Evolutionary conservation across 2,797 vertebrate genomes (phyloP).

Genomic region (Sebastes hubbsi): DNA sequence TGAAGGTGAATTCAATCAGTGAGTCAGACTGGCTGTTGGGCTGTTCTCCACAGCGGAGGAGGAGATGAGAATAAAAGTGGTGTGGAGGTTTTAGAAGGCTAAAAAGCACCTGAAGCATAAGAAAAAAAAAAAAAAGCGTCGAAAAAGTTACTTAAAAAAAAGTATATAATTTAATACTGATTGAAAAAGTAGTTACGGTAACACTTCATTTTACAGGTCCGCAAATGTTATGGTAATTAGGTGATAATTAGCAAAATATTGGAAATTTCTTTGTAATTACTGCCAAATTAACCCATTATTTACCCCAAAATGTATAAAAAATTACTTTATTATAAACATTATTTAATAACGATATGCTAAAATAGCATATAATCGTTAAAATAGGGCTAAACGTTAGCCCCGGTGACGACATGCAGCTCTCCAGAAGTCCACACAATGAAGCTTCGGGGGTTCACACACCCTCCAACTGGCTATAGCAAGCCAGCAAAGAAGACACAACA

Average conservation of each 20-base stretch:
- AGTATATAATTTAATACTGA: neutral
- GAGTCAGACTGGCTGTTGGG: conserved; percentile 24
- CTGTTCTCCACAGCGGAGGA: neutral
- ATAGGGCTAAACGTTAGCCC: neutral
- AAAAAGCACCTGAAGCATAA: neutral
- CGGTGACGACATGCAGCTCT: neutral
- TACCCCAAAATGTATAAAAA: no score
- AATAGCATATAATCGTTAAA: no score
- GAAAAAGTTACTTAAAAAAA: neutral
- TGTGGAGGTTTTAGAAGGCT: neutral
- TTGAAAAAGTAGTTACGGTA: neutral
- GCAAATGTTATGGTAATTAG: no score
- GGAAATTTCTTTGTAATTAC: no score
- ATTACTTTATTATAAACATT: no score
- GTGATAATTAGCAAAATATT: no score
- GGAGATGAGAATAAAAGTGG: neutral
- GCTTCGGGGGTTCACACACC: neutral
- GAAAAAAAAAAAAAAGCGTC: neutral
- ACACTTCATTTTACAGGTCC: no score
- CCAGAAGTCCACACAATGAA: neutral
- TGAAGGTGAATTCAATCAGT: conserved; percentile 66
- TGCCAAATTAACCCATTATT: no score
- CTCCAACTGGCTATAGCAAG: neutral
- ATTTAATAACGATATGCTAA: no score
- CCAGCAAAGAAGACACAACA: neutral